Conservation (phyloP, 2,888 invertebrate genomes). For the Thysanoteuthis rhombus region DNA sequence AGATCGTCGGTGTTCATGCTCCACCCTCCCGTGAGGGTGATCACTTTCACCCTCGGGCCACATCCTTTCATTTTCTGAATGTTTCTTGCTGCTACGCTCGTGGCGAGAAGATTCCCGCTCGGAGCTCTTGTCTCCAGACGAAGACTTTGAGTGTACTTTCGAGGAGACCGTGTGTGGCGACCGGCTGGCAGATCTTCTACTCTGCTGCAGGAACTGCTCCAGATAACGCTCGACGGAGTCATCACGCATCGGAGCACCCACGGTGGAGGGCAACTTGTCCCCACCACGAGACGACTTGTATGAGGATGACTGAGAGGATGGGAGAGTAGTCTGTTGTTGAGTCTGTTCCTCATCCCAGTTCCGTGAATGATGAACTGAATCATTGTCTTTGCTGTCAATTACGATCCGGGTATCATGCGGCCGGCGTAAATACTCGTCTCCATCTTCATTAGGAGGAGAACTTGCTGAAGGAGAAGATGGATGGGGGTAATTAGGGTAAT, state of each 20-base stretch:
- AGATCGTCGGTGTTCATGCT: conserved; percentile 17
- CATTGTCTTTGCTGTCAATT: conserved; percentile 19
- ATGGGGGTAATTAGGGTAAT: background rate
- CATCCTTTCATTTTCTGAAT: background rate
- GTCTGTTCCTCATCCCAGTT: background rate
- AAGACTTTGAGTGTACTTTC: background rate
- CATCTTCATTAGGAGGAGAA: background rate
- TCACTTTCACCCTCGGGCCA: background rate
- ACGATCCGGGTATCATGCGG: background rate
- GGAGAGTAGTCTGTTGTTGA: background rate
- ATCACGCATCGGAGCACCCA: background rate
- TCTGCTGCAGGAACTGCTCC: background rate
- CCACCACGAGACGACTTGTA: conserved; percentile 31
- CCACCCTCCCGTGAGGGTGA: background rate
- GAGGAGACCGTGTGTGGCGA: background rate
- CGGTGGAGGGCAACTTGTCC: background rate
- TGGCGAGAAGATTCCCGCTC: background rate
- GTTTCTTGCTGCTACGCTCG: background rate
- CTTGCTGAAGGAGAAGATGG: background rate
- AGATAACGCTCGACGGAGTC: conserved; percentile 22
- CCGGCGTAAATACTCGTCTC: background rate
- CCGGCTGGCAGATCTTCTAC: background rate
- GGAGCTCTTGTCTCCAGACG: background rate
- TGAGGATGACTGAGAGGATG: background rate
- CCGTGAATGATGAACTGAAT: background rate